Base-by-base conservation (phyloP, 2,113 vertebrate genomes). In the Vulpes lagopus region DNA sequence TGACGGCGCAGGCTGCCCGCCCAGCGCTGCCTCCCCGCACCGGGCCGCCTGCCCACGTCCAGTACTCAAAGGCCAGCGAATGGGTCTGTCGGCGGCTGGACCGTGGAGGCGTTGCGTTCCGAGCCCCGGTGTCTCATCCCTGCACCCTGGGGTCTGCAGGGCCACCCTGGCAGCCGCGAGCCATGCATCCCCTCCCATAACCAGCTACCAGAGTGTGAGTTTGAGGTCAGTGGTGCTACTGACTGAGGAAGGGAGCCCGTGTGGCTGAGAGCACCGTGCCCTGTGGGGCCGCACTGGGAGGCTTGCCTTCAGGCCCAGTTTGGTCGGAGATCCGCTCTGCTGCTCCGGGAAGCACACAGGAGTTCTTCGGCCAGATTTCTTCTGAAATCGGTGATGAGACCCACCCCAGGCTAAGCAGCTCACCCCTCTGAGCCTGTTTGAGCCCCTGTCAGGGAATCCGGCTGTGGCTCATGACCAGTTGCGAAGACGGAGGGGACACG, bases 401-500 rank as follows among this genome's bases (percentile, higher is more conserved):
- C 73, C 43, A 27, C 23, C 27, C 16, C 1, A 0, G 38, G 4
- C 32, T 32, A 38, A 84, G 55, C 9, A 0, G 19, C 67, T 49
- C 22, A 16, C 22, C 25, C 17, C 2, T 14, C 4, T 1, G 6
- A 55, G 32, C 51, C 57, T 32, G 19, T 16, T 16, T 38, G 55
- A 19, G 67, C 7, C 0, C 30, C 8, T 20, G n/a, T n/a, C 14
- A 55, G 10, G 38, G 71, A 35, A 1, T 9, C 51, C 10, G 10
- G 2, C 5, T 4, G 19, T 38, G 3, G 2, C 51, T 94, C n/a
- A 0, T 2, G 4, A 4, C 57, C 32, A 2, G 25, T 11, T 4
- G 25, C 22, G 2, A 1, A 27, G 27, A 27, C 35, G 15, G 38
- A 57, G 0, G 1, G 3, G 1, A 11, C 3, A 1, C 25, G 15